Evolutionary conservation across 2,888 invertebrate species (phyloP), one percentile per base, ranked within the genome.

Genomic region (Agrochola lychnidis): DNA sequence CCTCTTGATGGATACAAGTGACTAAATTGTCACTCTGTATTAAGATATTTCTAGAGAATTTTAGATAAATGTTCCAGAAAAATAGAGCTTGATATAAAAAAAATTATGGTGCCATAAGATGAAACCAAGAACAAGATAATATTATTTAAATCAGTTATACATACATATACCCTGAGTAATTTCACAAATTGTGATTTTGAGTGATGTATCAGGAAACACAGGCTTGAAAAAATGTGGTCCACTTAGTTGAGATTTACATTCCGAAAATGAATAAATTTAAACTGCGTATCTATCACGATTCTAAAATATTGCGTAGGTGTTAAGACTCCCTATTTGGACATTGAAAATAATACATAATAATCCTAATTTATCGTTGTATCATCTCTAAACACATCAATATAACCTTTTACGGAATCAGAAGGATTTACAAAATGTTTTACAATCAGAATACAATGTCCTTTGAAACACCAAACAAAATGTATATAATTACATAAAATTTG

Each of bases 241-340:
- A 36, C 7, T 56, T 14, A 30, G 40, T 48, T 56, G 16, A 48
- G 5, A 66, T 42, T n/a, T 14, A 51, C 40, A 53, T 57, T 59
- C 48, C 40, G 64, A 67, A 79, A 79, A 79, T 42, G 10, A 53
- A 62, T 30, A 25, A 64, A 64, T 61, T 66, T 51, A 53, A 66
- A 70, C 45, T 70, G 61, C 80, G 71, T 10, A 68, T 70, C 51
- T 19, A 61, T 73, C 63, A 68, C 36, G 67, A 73, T 48, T 70
- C 30, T 19, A 12, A 36, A n/a, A 83, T 53, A 70, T 4, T 3
- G 77, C 51, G 83, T 81, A 22, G 83, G 85, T 53, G 63, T 74
- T 0, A 5, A 9, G 14, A 2, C 59, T 19, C 7, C 42, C 0
- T 45, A 61, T 71, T 80, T 79, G 67, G 61, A n/a, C 16, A 59